Conservation (phyloP, 1,140 invertebrate genomes). For the Microplitis mediator region DNA sequence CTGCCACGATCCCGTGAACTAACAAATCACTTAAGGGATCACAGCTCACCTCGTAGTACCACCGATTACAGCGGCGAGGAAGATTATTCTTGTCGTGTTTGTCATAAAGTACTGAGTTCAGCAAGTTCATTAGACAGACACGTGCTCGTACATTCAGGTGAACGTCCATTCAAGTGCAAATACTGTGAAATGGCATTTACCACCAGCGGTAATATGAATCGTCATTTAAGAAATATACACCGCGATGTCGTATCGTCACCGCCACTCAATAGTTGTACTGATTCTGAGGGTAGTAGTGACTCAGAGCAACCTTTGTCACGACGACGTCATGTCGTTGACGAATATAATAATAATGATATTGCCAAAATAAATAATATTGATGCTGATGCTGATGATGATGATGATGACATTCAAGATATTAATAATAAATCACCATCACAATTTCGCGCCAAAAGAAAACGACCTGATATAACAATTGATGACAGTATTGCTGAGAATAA, state of each 20-base stretch:
- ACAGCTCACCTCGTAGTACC: slow-evolving; percentile 58
- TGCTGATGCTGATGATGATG: too few relatives aligned
- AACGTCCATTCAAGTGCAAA: slow-evolving; percentile 78
- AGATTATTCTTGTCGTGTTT: slow-evolving; percentile 57
- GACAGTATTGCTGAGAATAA: slow-evolving; percentile 3
- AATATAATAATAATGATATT: slow-evolving; percentile 58
- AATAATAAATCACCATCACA: slow-evolving; percentile 24
- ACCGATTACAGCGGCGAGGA: slow-evolving; percentile 49
- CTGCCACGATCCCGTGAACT: slow-evolving; percentile 64
- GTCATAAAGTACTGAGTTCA: slow-evolving; percentile 71
- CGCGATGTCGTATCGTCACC: slow-evolving; percentile 36
- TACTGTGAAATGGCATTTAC: slow-evolving; percentile 83
- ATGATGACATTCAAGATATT: slow-evolving; percentile 13
- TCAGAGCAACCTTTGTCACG: slow-evolving; percentile 55
- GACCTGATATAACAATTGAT: slow-evolving; percentile 36
- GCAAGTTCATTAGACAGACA: slow-evolving; percentile 79
- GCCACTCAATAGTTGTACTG: slow-evolving; percentile 47
- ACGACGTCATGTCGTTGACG: slow-evolving; percentile 52
- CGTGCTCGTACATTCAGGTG: slow-evolving; percentile 76
- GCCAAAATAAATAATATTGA: slow-evolving; percentile 46
- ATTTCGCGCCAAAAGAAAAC: slow-evolving; percentile 44
- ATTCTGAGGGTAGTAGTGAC: slow-evolving; percentile 55
- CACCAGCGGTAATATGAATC: slow-evolving; percentile 88
- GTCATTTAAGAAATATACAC: slow-evolving; percentile 77
- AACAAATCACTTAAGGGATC: slow-evolving; percentile 67